Conservation (phyloP, 2,797 vertebrate species). For the Hemitrygon akajei region DNA sequence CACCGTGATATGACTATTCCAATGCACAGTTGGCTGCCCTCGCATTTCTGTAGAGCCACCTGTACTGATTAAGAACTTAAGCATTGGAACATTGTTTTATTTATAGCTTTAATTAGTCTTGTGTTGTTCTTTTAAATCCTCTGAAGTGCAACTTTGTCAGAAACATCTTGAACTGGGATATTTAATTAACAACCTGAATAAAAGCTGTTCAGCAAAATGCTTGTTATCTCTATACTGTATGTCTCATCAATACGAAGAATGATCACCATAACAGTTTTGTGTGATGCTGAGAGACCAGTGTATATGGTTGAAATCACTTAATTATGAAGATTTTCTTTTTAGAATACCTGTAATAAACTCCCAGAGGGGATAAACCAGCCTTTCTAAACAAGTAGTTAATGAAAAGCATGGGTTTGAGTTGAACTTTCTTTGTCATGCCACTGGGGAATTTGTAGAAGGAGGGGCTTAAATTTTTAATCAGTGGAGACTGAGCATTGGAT, state of each 20-base stretch:
- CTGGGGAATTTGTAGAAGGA: not conserved
- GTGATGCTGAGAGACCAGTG: not conserved
- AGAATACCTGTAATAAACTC: not conserved
- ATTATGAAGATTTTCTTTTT: not conserved
- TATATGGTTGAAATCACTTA: not conserved
- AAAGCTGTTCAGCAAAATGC: not conserved
- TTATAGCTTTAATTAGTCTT: conserved; percentile 21
- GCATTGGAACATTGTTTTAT: not conserved
- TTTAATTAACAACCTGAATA: not conserved
- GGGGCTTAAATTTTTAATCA: not conserved
- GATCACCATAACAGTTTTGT: not conserved
- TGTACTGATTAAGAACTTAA: not conserved
- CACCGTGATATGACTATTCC: no score
- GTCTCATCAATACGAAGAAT: not conserved
- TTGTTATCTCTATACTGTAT: not conserved
- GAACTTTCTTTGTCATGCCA: not conserved
- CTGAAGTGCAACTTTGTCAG: not conserved
- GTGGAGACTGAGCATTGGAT: not conserved
- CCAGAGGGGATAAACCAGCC: not conserved
- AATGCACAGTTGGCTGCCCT: no score
- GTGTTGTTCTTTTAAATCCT: not conserved
- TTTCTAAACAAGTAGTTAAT: not conserved
- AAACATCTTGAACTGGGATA: not conserved
- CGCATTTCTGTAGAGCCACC: not conserved
- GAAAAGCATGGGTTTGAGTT: not conserved